Evolutionary conservation across 2,888 invertebrate genomes (phyloP).

Genomic region (Lithosia quadra): DNA sequence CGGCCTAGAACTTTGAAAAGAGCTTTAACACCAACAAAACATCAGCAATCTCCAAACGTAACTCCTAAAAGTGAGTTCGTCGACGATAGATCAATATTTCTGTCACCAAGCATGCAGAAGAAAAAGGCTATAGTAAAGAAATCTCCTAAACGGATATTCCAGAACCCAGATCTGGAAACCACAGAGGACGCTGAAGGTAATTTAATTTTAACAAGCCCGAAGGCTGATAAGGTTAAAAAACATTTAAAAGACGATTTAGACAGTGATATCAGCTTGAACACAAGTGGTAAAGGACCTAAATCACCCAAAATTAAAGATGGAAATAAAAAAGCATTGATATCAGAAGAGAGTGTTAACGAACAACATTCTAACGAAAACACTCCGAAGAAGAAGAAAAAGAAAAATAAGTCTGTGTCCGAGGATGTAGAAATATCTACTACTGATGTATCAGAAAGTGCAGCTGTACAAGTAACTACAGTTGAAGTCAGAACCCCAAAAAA

Average conservation of each 20-base stretch:
- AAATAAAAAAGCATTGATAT: slow-evolving; percentile 33
- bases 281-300: slow-evolving; percentile 40
- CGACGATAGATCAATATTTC: slow-evolving; percentile 77
- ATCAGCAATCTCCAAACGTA: slow-evolving; percentile 77
- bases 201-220: slow-evolving; percentile 61
- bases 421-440: slow-evolving; percentile 17
- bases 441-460: slow-evolving; percentile 15
- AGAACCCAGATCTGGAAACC: slow-evolving; percentile 72
- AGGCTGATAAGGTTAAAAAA: slow-evolving; percentile 80
- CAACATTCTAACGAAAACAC: slow-evolving; percentile 56
- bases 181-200: slow-evolving; percentile 63
- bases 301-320: slow-evolving; percentile 40
- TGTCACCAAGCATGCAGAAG: slow-evolving; percentile 78
- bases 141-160: slow-evolving; percentile 81
- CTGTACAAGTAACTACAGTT: slow-evolving; percentile 11
- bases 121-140: slow-evolving; percentile 82
- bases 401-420: slow-evolving; percentile 40
- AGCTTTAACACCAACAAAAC: slow-evolving; percentile 80
- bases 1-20: slow-evolving; percentile 78
- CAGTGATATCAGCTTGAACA: slow-evolving; percentile 37
- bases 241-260: slow-evolving; percentile 74
- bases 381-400: slow-evolving; percentile 67
- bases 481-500: slow-evolving; percentile 46
- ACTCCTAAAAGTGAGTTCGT: slow-evolving; percentile 80
- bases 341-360: slow-evolving; percentile 31